A percentile compares a stretch with the other conserved stretches of the same genome.
phyloP scores from a whole-genome alignment of 2,113 vertebrate genomes.

The Megalops atlanticus region DNA sequence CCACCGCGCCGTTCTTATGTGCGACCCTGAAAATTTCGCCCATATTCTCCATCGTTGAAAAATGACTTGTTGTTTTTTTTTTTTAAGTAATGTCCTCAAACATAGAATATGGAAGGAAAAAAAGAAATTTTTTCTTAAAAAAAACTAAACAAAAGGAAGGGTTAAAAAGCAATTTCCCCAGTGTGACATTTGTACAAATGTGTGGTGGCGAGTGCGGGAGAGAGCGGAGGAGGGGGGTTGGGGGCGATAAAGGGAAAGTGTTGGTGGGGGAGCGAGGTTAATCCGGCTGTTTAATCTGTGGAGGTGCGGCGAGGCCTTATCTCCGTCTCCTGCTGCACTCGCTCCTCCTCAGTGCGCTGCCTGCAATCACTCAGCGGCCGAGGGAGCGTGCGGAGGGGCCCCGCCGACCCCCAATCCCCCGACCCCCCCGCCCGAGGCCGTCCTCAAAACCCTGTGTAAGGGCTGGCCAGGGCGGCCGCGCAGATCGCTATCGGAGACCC shows the following conservation, averaged over 20 bases:
- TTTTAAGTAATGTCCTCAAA: constrained; percentile 13
- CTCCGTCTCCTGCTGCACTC: constrained; percentile 69
- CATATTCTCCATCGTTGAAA: background rate
- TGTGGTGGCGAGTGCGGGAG: constrained; percentile 62
- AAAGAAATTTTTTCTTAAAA: too few species aligned
- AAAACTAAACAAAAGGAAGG: constrained; percentile 14
- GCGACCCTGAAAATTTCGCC: background rate
- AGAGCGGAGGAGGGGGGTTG: constrained; percentile 33
- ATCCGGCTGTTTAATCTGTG: constrained; percentile 78
- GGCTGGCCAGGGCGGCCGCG: constrained; percentile 37
- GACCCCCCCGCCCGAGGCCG: background rate
- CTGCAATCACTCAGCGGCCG: constrained; percentile 22
- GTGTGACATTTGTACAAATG: constrained; percentile 72
- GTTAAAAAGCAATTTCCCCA: constrained; percentile 70
- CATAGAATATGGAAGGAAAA: constrained; percentile 27
- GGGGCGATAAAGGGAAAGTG: constrained; percentile 42
- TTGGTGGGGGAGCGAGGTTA: constrained; percentile 72
- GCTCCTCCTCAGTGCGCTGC: constrained; percentile 61
- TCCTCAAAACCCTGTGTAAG: constrained; percentile 28
- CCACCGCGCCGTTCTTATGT: background rate
- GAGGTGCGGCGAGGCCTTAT: constrained; percentile 69
- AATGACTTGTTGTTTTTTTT: constrained; percentile 1
- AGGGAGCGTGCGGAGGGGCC: background rate
- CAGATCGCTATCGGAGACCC: constrained; percentile 42
- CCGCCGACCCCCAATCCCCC: background rate